A percentile compares a stretch with the other conserved stretches of the same genome.
Conservation (phyloP, 2,888 invertebrate species). For the Rhagonycha fulva region DNA sequence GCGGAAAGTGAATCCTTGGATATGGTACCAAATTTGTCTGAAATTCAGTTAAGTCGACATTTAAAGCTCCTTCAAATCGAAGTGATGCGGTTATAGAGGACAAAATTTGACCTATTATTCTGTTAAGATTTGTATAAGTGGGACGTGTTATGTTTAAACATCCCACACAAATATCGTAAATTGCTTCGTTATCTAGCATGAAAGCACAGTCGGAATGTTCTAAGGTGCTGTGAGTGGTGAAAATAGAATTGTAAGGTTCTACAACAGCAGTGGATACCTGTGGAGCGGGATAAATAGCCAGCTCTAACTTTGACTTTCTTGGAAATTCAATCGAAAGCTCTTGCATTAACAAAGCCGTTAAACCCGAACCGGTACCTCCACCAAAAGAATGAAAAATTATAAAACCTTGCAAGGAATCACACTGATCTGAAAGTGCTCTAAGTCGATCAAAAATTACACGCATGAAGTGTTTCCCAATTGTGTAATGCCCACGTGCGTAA, state of each 20-base stretch:
- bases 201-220: slow-evolving; percentile 67
- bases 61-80: slow-evolving; percentile 64
- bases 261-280: slow-evolving; percentile 59
- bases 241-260: slow-evolving; percentile 67
- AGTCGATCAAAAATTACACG: slow-evolving; percentile 70
- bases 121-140: slow-evolving; percentile 66
- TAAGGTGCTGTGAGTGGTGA: slow-evolving; percentile 65
- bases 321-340: slow-evolving; percentile 58
- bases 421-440: slow-evolving; percentile 67
- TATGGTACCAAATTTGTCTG: slow-evolving; percentile 62
- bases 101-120: slow-evolving; percentile 61
- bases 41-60: slow-evolving; percentile 65
- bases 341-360: slow-evolving; percentile 82
- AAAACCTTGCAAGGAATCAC: slow-evolving; percentile 60
- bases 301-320: slow-evolving; percentile 57
- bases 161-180: slow-evolving; percentile 61
- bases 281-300: slow-evolving; percentile 75
- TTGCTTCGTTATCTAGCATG: slow-evolving; percentile 78
- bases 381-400: slow-evolving; percentile 68
- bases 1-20: slow-evolving; percentile 59
- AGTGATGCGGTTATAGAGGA: slow-evolving; percentile 64
- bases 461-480: slow-evolving; percentile 65
- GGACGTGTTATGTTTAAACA: slow-evolving; percentile 64
- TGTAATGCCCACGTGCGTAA: slow-evolving; percentile 82
- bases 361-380: slow-evolving; percentile 82